These are phyloP conservation scores for Tapirus terrestris DNA, from an alignment of 2,113 vertebrate genomes.

Conservation along the genomic window DNA sequence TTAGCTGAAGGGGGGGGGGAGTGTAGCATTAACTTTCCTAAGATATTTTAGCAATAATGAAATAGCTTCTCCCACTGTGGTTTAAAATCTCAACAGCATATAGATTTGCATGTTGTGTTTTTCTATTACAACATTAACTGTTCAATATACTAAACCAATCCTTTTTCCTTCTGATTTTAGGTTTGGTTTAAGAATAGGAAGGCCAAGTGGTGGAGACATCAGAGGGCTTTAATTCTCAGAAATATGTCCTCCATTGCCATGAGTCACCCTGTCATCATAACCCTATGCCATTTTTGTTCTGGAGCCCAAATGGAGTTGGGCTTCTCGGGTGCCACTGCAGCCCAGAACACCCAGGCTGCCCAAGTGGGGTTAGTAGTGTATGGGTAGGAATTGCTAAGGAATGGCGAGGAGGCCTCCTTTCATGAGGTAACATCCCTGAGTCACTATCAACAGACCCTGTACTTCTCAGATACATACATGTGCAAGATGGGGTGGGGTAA, in stretches of 20 bases:
- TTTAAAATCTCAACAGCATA: slow-evolving; percentile 9
- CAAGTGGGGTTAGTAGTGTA: background rate
- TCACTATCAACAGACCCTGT: background rate
- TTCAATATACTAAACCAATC: background rate
- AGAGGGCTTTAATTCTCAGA: background rate
- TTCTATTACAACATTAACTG: background rate
- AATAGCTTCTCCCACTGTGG: background rate
- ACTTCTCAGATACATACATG: background rate
- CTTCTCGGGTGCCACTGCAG: background rate
- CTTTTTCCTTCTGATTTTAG: background rate
- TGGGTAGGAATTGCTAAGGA: background rate
- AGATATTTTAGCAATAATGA: background rate
- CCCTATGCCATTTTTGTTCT: background rate
- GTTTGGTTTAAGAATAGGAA: background rate
- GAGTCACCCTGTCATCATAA: background rate
- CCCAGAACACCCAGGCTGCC: background rate
- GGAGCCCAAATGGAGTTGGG: background rate
- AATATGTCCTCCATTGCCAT: background rate
- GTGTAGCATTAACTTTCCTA: background rate
- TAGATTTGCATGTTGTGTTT: background rate
- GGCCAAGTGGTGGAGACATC: background rate
- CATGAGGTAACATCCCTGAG: background rate
- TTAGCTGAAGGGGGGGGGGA: background rate
- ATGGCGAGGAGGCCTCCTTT: background rate
- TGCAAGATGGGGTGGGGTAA: background rate